Percentiles rank a stretch among this genome's conserved stretches.
These are phyloP conservation scores for Pammene fasciana DNA, from an alignment of 2,888 invertebrate genomes.

Conservation along the genomic window DNA sequence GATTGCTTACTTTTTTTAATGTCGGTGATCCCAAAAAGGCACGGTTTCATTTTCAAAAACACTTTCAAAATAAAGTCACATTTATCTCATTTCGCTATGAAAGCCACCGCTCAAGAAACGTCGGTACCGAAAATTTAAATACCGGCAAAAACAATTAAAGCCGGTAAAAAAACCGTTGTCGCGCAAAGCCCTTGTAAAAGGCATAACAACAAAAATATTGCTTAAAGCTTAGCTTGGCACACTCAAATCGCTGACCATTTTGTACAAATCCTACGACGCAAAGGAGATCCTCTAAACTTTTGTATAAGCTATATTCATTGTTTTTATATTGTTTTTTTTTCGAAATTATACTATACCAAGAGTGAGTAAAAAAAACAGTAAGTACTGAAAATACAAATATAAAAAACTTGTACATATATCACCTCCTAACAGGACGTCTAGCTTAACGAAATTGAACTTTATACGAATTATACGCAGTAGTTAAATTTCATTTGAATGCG, in stretches of 20 bases:
- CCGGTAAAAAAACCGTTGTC: background rate
- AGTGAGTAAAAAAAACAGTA: too few relatives aligned
- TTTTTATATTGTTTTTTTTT: too few relatives aligned
- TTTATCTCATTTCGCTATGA: background rate
- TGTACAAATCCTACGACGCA: background rate
- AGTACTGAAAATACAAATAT: too few relatives aligned
- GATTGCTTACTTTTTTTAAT: conserved; percentile 42
- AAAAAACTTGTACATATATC: too few relatives aligned
- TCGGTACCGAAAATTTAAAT: conserved; percentile 1
- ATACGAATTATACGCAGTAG: too few relatives aligned
- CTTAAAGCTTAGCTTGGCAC: background rate
- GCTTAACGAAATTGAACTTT: too few relatives aligned
- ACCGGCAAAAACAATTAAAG: background rate
- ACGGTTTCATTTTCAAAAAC: conserved; percentile 44
- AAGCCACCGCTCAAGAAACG: conserved; percentile 16
- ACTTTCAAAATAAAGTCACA: conserved; percentile 28
- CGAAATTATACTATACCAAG: too few relatives aligned
- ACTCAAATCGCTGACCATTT: background rate
- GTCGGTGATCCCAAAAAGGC: conserved; percentile 35
- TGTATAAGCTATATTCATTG: too few relatives aligned
- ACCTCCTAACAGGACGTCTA: too few relatives aligned
- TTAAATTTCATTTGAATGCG: too few relatives aligned
- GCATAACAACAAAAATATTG: background rate
- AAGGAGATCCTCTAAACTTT: too few relatives aligned
- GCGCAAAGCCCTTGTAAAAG: background rate